Evolutionary conservation across 2,113 vertebrate species (phyloP), one percentile per base, ranked within the genome.

Genomic region (Cyphotilapia sp.): DNA sequence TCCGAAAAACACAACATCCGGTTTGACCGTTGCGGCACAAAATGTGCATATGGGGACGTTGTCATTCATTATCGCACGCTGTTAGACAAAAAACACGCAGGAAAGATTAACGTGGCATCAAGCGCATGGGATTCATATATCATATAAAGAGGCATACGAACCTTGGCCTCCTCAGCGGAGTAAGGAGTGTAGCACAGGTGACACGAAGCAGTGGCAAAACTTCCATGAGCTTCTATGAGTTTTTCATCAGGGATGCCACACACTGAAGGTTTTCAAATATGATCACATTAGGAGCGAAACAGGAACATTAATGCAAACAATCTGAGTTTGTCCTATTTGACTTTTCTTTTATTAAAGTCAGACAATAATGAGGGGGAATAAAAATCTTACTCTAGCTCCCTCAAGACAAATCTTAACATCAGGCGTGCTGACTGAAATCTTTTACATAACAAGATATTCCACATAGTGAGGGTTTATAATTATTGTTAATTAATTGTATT

Each of bases 1-100:
- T 31, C 97, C 97, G 42, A 97, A 97, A 88, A 97, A 97, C 59
- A 97, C 97, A 2, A 97, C 91, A 3, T 97, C 96, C 1, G 97
- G 97, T 88, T 97, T 97, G 78, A 96, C 96, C 0, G 96, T 96
- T n/a, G 95, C 97, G 1, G 95, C 89, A 11, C 96, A 97, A 89
- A 96, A 96, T 1, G 95, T 85, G 69, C 97, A 97, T 6, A 85
- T 91, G 13, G 96, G 97, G 40, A 97, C 53, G 1, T 54, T 83
- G 81, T 93, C 96, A 6, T 49, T 96, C 95, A 97, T 96, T 53
- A 97, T 97, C n/a, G 92, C 90, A 9, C 6, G 29, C 93, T 93
- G 93, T 84, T 38, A 85, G 82, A 87, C 7, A 40, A 80, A 54
- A 3, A 4, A 27, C 22, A 80, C 1, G 7, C 24, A 54, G 4